phyloP scores from a whole-genome alignment of 2,888 invertebrate species.

The Drosophila nigricruria region DNA sequence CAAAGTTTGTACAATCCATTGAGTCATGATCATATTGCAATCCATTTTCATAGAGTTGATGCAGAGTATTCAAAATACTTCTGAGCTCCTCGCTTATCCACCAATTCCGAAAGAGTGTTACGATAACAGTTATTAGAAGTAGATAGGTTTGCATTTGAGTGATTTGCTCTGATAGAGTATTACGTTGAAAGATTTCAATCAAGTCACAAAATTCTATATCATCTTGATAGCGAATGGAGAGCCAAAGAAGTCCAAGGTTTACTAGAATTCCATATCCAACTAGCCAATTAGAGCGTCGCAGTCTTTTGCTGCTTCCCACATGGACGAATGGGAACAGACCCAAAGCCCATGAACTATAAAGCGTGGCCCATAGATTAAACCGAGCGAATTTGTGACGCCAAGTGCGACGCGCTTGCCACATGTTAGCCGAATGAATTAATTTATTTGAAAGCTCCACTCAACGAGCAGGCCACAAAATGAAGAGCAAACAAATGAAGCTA shows the following conservation, averaged over 20 bases:
- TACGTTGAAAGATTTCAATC: constrained; percentile 22
- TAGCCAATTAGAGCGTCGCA: constrained; percentile 39
- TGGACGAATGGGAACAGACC: constrained; percentile 60
- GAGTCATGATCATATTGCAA: neutral
- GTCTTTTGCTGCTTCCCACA: neutral
- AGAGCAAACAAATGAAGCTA: neutral
- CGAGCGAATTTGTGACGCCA: constrained; percentile 35
- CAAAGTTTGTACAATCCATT: constrained; percentile 18
- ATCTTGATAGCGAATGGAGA: neutral
- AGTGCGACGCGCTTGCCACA: constrained; percentile 37
- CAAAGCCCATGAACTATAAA: constrained; percentile 50
- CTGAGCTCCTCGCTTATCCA: constrained; percentile 42
- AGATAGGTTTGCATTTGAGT: constrained; percentile 6
- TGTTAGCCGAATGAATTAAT: constrained; percentile 19
- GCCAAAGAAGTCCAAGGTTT: neutral
- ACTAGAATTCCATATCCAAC: constrained; percentile 37
- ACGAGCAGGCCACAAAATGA: neutral
- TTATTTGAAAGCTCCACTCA: neutral
- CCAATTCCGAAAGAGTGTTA: constrained; percentile 32
- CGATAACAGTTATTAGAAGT: constrained; percentile 8
- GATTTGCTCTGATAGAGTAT: constrained; percentile 25
- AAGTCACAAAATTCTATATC: constrained; percentile 1
- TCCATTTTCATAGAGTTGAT: constrained; percentile 12
- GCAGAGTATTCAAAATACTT: constrained; percentile 24
- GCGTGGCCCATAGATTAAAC: constrained; percentile 24